These are phyloP conservation scores for Hipposideros armiger DNA, from an alignment of 2,113 vertebrate species.

Conservation along the genomic window DNA sequence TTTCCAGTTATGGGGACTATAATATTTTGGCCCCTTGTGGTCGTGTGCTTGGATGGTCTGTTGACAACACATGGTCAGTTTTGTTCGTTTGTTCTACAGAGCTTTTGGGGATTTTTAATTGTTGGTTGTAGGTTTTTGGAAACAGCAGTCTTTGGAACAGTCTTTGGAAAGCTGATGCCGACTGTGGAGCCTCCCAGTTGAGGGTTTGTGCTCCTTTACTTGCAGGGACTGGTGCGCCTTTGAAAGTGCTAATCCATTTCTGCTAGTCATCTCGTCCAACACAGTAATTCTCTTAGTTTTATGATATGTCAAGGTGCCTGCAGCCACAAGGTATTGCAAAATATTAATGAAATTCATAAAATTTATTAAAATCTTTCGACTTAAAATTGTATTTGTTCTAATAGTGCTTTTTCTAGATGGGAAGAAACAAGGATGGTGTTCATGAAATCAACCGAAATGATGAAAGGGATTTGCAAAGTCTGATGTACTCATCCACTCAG, in stretches of 20 bases:
- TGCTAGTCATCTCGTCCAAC: neutral
- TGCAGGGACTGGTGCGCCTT: neutral
- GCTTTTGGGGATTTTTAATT: neutral
- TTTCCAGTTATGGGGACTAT: neutral
- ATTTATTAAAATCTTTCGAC: neutral
- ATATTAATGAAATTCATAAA: slow-evolving; percentile 24
- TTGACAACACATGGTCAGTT: neutral
- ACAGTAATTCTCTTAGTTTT: neutral
- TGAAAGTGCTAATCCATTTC: neutral
- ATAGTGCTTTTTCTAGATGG: slow-evolving; percentile 14
- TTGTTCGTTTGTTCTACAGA: neutral
- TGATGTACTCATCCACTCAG: neutral
- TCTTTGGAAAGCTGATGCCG: neutral
- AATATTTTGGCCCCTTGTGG: neutral
- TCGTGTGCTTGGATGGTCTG: neutral
- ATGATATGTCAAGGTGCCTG: neutral
- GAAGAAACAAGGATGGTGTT: neutral
- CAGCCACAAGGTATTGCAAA: neutral
- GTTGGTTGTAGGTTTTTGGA: neutral
- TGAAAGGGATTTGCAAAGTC: neutral
- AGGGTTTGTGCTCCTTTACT: neutral
- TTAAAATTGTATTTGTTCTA: slow-evolving; percentile 14
- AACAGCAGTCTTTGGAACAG: accelerated
- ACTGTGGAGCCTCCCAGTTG: neutral
- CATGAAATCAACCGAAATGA: neutral